phyloP scores from a whole-genome alignment of 2,797 vertebrate species.

The Zalophus californianus region DNA sequence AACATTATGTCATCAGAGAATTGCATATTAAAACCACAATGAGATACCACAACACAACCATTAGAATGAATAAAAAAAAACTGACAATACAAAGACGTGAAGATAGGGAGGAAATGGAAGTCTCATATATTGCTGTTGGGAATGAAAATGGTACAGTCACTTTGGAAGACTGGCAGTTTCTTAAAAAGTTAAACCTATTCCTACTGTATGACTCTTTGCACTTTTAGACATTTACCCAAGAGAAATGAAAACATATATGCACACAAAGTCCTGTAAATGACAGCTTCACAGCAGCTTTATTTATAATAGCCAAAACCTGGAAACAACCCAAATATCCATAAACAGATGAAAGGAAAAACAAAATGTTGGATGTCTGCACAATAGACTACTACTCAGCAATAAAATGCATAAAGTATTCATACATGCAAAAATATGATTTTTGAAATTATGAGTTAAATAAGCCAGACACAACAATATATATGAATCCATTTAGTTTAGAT shows the following conservation, averaged over 20 bases:
- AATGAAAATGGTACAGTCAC: neutral
- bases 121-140: neutral
- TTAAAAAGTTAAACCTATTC: neutral
- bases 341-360: neutral
- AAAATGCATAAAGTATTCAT: neutral
- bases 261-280: neutral
- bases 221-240: neutral
- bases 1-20: neutral
- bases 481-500: neutral
- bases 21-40: neutral
- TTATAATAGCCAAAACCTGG: neutral
- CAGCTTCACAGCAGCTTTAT: neutral
- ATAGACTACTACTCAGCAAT: neutral
- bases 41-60: neutral
- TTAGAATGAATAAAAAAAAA: neutral
- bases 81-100: neutral
- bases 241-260: slow-evolving; percentile 5
- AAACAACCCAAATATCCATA: neutral
- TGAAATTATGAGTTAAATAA: neutral
- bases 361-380: neutral
- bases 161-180: neutral
- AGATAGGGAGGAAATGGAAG: neutral
- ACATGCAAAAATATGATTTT: neutral
- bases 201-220: neutral
- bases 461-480: neutral